phyloP scores from a whole-genome alignment of 1,140 invertebrate species.

The Mamestra configurata region DNA sequence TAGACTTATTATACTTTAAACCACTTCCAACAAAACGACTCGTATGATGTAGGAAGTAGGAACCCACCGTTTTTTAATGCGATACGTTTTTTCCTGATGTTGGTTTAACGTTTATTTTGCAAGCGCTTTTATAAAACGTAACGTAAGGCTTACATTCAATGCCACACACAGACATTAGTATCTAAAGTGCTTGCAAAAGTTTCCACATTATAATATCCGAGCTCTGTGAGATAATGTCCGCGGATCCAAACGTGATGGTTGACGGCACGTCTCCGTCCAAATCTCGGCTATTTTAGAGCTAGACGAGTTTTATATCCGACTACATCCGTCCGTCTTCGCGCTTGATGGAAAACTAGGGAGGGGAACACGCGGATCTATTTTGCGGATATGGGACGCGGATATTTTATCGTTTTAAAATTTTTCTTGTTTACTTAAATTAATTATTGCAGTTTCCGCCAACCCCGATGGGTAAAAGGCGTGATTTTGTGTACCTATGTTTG shows the following conservation, averaged over 20 bases:
- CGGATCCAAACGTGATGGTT: not conserved
- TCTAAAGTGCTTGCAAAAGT: not conserved
- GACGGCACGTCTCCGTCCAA: not conserved
- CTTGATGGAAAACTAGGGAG: slow-evolving; percentile 6
- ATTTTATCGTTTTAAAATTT: too few relatives aligned
- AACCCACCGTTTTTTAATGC: too few relatives aligned
- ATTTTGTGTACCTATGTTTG: too few relatives aligned
- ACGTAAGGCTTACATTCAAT: too few relatives aligned
- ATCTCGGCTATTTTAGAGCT: slow-evolving; percentile 19
- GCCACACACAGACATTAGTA: not conserved
- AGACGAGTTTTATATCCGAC: slow-evolving; percentile 22
- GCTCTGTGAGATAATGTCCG: not conserved
- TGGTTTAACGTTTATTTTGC: too few relatives aligned
- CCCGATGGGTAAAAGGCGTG: too few relatives aligned
- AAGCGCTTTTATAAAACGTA: too few relatives aligned
- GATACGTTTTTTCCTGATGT: too few relatives aligned
- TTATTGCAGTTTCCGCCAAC: too few relatives aligned
- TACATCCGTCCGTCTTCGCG: slow-evolving; percentile 20
- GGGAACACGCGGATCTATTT: not conserved
- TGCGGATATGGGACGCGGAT: not conserved
- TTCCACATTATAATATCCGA: not conserved
- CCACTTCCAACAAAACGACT: too few relatives aligned
- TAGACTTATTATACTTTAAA: too few relatives aligned
- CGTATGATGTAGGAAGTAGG: too few relatives aligned
- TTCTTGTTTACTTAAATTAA: not conserved